Base-by-base conservation (phyloP, 1,140 invertebrate species). In the Drosophila orena region DNA sequence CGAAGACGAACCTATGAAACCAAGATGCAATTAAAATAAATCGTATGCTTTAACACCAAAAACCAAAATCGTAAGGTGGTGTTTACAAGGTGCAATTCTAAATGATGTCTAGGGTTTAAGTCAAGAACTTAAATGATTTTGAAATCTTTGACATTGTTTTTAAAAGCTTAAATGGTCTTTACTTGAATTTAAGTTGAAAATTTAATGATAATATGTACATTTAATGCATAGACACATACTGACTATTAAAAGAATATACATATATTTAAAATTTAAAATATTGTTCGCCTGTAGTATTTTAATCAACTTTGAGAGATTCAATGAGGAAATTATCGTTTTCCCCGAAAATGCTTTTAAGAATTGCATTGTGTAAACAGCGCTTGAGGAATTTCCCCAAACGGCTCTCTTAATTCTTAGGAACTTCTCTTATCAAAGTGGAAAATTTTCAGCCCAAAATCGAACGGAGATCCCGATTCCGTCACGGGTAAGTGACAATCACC, bases 21-120 rank as follows among this genome's bases (percentile, higher is more conserved):
- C 68, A 40, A 68, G 50, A 83, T 79, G 56, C 70, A 88, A 89
- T 83, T 77, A 74, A 68, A 85, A 59, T 49, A 66, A 83, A 77
- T 53, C 50, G n/a, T 62, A 69, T 88, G 71, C 64, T 77, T 79
- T 80, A 68, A 79, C 53, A 81, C 73, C 42, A 58, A 71, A 77
- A 60, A 37, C 46, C 35, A 1, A 27, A 15, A 44, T 46, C 22
- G 11, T 35, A 30, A 75, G 70, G 17, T 49, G 52, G 49, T 64
- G 60, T 64, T 64, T 64, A 46, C 60, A 64, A 46, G 27, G 53
- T 46, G 60, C 40, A 64, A 64, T 57, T 56, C 30, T 46, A 56
- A 17, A 17, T 17, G 17, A 17, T 17, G 17, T 17, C 30, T 27
- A 14, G n/a, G 46, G 12, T 17, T 49, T 43, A 43, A 43, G 8